Evolutionary conservation across 2,797 vertebrate genomes (phyloP).

Genomic region (Pteronotus mesoamericanus): DNA sequence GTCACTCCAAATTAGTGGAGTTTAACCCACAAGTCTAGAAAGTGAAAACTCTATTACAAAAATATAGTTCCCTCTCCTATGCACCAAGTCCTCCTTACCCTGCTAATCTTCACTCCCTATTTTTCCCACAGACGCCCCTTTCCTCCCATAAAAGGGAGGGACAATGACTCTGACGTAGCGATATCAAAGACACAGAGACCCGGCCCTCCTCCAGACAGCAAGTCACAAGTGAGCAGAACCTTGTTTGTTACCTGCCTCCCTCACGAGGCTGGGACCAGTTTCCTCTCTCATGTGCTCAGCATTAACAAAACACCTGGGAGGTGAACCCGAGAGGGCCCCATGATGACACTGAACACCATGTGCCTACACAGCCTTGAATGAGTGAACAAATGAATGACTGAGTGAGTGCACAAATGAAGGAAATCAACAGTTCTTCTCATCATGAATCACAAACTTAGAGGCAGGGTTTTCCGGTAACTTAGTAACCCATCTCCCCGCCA

Average conservation of each 20-base stretch:
- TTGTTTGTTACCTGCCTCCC: fast-evolving
- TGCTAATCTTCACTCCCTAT: background rate
- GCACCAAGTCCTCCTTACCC: background rate
- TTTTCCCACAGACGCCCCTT: background rate
- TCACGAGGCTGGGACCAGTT: background rate
- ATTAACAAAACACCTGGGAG: background rate
- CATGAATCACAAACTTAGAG: background rate
- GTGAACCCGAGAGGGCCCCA: background rate
- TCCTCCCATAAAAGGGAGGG: background rate
- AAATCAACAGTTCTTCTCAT: background rate
- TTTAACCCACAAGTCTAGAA: background rate
- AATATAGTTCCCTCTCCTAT: background rate
- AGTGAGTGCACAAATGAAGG: background rate
- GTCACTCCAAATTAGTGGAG: background rate
- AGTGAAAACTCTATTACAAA: background rate
- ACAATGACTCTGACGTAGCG: background rate
- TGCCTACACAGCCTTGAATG: background rate
- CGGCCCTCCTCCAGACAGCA: background rate
- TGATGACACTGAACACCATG: fast-evolving
- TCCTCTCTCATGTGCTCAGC: background rate
- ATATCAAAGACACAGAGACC: background rate
- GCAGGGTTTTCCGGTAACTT: background rate
- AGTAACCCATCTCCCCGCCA: background rate
- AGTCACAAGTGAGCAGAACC: background rate
- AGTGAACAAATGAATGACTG: background rate